phyloP scores from a whole-genome alignment of 2,797 vertebrate species.

The Naso thynnoides region DNA sequence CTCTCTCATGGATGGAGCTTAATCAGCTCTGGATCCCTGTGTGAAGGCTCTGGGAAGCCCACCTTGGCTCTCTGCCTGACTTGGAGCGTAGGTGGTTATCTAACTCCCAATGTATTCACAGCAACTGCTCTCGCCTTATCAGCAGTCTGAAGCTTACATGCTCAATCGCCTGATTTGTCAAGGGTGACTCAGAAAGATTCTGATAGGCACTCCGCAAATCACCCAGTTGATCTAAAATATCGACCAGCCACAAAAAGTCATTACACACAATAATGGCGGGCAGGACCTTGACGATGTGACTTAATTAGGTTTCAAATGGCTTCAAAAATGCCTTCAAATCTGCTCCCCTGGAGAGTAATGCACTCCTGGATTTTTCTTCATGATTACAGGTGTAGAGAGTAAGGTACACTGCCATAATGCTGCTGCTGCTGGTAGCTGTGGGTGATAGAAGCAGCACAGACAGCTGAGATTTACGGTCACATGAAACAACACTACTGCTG shows the following conservation, averaged over 20 bases:
- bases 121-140: constrained; percentile 80
- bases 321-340: constrained; percentile 80
- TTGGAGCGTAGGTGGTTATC: constrained; percentile 69
- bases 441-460: constrained; percentile 23
- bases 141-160: constrained; percentile 84
- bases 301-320: constrained; percentile 88
- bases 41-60: constrained; percentile 45
- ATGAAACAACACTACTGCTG: constrained; percentile 14
- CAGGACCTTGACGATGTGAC: constrained; percentile 87
- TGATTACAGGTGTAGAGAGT: constrained; percentile 68
- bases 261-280: constrained; percentile 88
- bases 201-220: constrained; percentile 87
- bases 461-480: constrained; percentile 7
- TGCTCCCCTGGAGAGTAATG: constrained; percentile 68
- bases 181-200: constrained; percentile 87
- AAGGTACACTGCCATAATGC: constrained; percentile 19
- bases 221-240: constrained; percentile 91
- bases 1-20: constrained; percentile 9
- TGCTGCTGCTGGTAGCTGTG: constrained; percentile 25
- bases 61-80: constrained; percentile 44
- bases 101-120: constrained; percentile 71
- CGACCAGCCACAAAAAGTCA: constrained; percentile 87
- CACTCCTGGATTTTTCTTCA: constrained; percentile 53
- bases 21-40: constrained; percentile 45
- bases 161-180: constrained; percentile 87